Evolutionary conservation across 2,797 vertebrate species (phyloP).

Genomic region (Lutjanus argentimaculatus): DNA sequence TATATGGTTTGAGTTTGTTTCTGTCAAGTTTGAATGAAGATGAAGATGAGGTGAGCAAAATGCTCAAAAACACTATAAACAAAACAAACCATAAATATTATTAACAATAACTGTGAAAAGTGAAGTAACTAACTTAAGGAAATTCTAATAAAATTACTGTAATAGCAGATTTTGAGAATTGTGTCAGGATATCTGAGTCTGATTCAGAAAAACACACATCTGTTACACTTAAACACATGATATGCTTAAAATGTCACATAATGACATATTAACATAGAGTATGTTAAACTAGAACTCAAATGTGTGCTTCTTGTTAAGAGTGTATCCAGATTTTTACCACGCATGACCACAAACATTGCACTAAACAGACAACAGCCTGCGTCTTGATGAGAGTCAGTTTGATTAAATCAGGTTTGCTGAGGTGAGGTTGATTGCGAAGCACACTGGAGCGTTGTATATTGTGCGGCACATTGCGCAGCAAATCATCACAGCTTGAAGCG

Average conservation of each 20-base stretch:
- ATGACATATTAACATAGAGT: slow-evolving; percentile 2
- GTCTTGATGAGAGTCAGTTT: slow-evolving; percentile 41
- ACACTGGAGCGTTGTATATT: slow-evolving; percentile 56
- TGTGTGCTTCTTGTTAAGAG: slow-evolving; percentile 6
- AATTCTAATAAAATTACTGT: not conserved
- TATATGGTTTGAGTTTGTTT: no score
- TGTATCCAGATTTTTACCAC: slow-evolving; percentile 9
- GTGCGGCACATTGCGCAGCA: slow-evolving; percentile 50
- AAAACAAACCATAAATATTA: no score
- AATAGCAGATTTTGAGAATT: slow-evolving; percentile 1
- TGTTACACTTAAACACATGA: slow-evolving; percentile 4
- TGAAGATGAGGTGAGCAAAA: no score
- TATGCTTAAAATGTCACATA: not conserved
- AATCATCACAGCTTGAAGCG: slow-evolving; percentile 67
- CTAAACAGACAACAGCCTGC: slow-evolving; percentile 33
- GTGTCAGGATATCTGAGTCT: slow-evolving; percentile 8
- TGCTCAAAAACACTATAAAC: no score
- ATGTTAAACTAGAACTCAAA: slow-evolving; percentile 9
- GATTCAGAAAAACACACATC: slow-evolving; percentile 28
- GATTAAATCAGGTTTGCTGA: slow-evolving; percentile 62
- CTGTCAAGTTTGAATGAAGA: no score
- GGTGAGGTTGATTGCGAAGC: slow-evolving; percentile 61
- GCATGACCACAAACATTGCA: slow-evolving; percentile 4
- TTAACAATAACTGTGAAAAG: no score
- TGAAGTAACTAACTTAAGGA: no score